These are phyloP conservation scores for Apis florea DNA, from an alignment of 1,140 invertebrate species.

Conservation along the genomic window DNA sequence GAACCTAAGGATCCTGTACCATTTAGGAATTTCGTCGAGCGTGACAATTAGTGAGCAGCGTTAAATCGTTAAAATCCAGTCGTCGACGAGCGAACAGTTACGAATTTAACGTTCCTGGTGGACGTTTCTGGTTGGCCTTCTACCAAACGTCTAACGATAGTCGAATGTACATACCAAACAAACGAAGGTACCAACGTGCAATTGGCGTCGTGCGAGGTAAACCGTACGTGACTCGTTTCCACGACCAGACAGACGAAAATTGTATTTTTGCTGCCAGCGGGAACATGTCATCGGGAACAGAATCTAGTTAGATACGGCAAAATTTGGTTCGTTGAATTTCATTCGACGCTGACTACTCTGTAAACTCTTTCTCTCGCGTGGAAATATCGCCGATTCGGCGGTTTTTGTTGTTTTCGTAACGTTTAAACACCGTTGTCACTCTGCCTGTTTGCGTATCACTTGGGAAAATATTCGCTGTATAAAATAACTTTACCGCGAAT, in stretches of 20 bases:
- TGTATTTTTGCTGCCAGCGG: conserved; percentile 18
- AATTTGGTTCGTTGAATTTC: conserved; percentile 25
- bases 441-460: not conserved
- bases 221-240: conserved; percentile 49
- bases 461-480: not conserved
- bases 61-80: conserved; percentile 35
- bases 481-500: not conserved
- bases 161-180: conserved; percentile 11
- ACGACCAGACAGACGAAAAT: conserved; percentile 23
- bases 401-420: not conserved
- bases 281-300: conserved; percentile 26
- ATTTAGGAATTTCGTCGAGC: conserved; percentile 28
- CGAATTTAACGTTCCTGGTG: conserved; percentile 11
- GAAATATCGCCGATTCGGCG: not conserved
- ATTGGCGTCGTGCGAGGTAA: conserved; percentile 11
- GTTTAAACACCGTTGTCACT: not conserved
- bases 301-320: conserved; percentile 18
- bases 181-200: not conserved
- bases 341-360: not conserved
- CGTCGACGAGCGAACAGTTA: not conserved
- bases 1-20: conserved; percentile 14
- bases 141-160: conserved; percentile 56
- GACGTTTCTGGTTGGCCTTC: conserved; percentile 49
- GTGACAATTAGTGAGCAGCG: conserved; percentile 39
- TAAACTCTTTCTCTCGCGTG: not conserved